Conservation (phyloP, 37 sponge, comb jelly and placozoan genomes). For the Diacarnus erythraeanus region DNA sequence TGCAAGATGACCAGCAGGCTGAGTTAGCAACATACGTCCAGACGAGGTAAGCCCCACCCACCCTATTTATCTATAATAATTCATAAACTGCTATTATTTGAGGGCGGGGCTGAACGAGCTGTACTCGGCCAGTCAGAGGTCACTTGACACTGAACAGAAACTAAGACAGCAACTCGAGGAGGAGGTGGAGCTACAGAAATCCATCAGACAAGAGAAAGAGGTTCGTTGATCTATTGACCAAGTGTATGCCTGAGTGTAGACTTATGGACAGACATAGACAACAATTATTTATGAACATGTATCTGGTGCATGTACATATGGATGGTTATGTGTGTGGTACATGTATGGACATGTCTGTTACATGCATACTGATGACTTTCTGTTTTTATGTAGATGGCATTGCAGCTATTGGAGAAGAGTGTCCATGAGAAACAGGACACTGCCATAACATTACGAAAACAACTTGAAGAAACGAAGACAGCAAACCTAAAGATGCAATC, state of each 20-base stretch:
- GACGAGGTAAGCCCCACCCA: slow-evolving; percentile 7
- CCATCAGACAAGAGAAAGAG: slow-evolving; percentile 65
- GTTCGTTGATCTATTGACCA: slow-evolving; percentile 17
- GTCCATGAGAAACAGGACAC: slow-evolving; percentile 93
- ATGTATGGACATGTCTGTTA: too few species aligned
- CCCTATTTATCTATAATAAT: neutral
- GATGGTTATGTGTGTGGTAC: too few species aligned
- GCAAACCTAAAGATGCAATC: slow-evolving; percentile 76
- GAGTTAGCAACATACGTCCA: slow-evolving; percentile 57
- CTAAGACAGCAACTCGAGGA: slow-evolving; percentile 72
- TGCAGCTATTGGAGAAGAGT: slow-evolving; percentile 84
- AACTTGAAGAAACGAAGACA: slow-evolving; percentile 87
- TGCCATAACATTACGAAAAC: slow-evolving; percentile 78
- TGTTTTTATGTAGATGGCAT: slow-evolving; percentile 58
- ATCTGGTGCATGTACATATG: too few species aligned
- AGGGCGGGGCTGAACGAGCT: slow-evolving; percentile 87
- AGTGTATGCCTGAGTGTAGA: neutral
- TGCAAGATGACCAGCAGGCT: slow-evolving; percentile 60
- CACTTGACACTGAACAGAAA: slow-evolving; percentile 76
- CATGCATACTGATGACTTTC: neutral
- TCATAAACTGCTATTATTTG: neutral
- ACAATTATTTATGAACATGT: too few species aligned
- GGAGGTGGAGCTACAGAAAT: slow-evolving; percentile 57
- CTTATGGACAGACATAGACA: neutral
- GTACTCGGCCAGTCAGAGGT: slow-evolving; percentile 83